phyloP scores from a whole-genome alignment of 2,113 vertebrate genomes.

The Anseranas semipalmata region DNA sequence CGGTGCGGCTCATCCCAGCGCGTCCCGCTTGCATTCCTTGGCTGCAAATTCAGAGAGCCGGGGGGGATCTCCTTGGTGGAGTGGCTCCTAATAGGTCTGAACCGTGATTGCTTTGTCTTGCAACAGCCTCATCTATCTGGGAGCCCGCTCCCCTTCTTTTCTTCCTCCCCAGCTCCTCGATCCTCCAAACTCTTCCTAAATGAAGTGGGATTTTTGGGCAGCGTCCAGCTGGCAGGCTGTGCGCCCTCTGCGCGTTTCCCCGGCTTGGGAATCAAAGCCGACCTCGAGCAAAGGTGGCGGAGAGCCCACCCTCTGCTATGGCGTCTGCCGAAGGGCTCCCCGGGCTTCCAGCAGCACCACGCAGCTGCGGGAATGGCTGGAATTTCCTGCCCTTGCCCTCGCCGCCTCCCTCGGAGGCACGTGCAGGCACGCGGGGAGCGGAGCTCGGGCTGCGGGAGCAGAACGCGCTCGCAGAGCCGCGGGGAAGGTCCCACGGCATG shows the following conservation, averaged over 20 bases:
- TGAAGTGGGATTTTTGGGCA: slow-evolving; percentile 45
- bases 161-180: not conserved
- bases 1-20: accelerated
- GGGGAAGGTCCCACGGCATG: not conserved
- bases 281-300: not conserved
- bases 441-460: no score
- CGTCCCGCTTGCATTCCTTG: not conserved
- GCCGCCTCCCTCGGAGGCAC: not conserved
- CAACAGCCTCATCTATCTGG: not conserved
- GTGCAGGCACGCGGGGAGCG: not conserved
- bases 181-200: not conserved
- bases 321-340: not conserved
- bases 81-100: not conserved
- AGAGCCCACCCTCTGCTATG: not conserved
- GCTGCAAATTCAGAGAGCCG: not conserved
- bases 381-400: slow-evolving; percentile 27
- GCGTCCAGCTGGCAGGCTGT: not conserved
- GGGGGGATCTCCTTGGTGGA: not conserved
- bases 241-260: not conserved
- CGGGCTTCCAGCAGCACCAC: not conserved
- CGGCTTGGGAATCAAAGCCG: not conserved
- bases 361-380: slow-evolving; percentile 21
- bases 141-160: not conserved
- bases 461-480: not conserved
- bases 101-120: not conserved